phyloP scores from a whole-genome alignment of 2,113 vertebrate species.

The Sus scrofa region T2T-Sscrofa CM000813.6:101474001-101474500 shows the following conservation, averaged over 20 bases:
- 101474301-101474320: neutral
- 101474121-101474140: neutral
- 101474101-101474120: neutral
- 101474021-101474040: too few relatives aligned
- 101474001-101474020: too few relatives aligned
- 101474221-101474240: neutral
- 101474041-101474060: too few relatives aligned
- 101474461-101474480: neutral
- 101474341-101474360: neutral
- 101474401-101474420: neutral
- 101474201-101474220: neutral
- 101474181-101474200: neutral
- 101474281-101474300: neutral
- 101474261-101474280: neutral
- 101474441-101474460: neutral
- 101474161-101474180: neutral
- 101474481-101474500: neutral
- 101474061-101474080: too few relatives aligned
- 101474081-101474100: neutral
- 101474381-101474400: neutral
- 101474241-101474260: neutral
- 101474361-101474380: neutral
- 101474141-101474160: neutral
- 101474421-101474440: neutral
- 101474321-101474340: neutral